Evolutionary conservation across 1,140 invertebrate species (phyloP).

Genomic region (Scaptomyza hsui): DNA sequence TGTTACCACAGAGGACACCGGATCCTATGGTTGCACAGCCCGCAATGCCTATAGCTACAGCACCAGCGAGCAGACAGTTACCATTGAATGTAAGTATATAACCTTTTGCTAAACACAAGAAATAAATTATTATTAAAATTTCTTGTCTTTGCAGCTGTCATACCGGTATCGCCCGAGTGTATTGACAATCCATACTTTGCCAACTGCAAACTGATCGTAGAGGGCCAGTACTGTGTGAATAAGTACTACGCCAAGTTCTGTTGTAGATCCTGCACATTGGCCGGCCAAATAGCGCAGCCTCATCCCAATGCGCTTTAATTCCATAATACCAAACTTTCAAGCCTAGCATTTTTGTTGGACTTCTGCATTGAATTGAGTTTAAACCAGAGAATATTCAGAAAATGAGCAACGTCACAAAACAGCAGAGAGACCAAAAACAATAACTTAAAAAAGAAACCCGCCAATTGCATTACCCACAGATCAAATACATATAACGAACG

Average conservation of each 20-base stretch:
- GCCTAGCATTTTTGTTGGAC: constrained; percentile 54
- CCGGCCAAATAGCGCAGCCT: constrained; percentile 86
- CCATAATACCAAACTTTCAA: constrained; percentile 44
- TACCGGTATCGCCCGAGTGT: constrained; percentile 90
- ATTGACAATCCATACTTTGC: constrained; percentile 95
- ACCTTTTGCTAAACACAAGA: background rate
- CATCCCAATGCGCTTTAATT: constrained; percentile 79
- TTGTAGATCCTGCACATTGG: constrained; percentile 94
- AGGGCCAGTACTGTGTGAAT: constrained; percentile 92
- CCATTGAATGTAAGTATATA: constrained; percentile 87
- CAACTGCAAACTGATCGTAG: constrained; percentile 94
- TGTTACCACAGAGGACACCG: constrained; percentile 88
- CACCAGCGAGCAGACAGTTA: constrained; percentile 87
- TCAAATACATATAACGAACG: constrained; percentile 52
- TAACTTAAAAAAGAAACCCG: constrained; percentile 1
- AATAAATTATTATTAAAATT: background rate
- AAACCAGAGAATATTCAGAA: constrained; percentile 49
- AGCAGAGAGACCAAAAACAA: constrained; percentile 62
- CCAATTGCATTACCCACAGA: constrained; percentile 51
- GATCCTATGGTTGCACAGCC: constrained; percentile 91
- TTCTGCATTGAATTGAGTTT: constrained; percentile 65
- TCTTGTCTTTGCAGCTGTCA: constrained; percentile 85
- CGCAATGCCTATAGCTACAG: constrained; percentile 88
- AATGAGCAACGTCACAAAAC: constrained; percentile 40
- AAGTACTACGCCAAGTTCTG: constrained; percentile 96